Evolutionary conservation across 92 coral and sea anemone species (phyloP), one percentile per base, ranked within the genome.

Genomic region (Micromussa lordhowensis): DNA sequence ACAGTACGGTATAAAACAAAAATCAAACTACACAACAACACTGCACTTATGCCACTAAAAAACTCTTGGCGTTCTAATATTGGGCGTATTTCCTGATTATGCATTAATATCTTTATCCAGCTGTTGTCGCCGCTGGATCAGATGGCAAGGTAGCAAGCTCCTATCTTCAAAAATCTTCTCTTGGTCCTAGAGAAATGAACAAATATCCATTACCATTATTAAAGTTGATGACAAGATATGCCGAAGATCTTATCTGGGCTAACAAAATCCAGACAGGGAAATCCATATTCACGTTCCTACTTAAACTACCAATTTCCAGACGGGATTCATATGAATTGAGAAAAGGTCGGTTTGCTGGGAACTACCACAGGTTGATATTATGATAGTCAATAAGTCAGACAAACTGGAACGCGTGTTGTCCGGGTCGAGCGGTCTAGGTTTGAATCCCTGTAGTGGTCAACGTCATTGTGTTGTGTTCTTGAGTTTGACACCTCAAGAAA

Each of bases 201-300:
- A 55, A 30, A 58, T 80, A 80, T 54, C 84, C 84, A n/a, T 58
- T 80, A 18, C 28, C 21, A 0, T 29, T 80, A 13, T 4, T 80
- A 34, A 80, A 80, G 38, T 24, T 80, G 28, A 22, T 80, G 84
- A 57, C 84, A 54, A 57, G 84, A 57, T 80, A 57, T 35, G 84
- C 71, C 22, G 84, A 44, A 54, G 84, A 80, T 4, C 73, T 61
- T 4, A 38, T 80, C 30, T 80, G 84, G 84, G 73, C 73, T 12
- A 80, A 80, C 40, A 61, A 57, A 14, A 26, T 80, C 70, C 24
- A 14, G 4, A 55, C 8, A 14, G 48, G 70, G 4, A 57, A 29
- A 26, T 32, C 61, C 13, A 19, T 80, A n/a, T 57, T 80, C 18
- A 22, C 0, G 40, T 80, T 80, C 29, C 6, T 80, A 15, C 17